These are phyloP conservation scores for Eilema sororculum DNA, from an alignment of 2,888 invertebrate genomes.

Conservation along the genomic window DNA sequence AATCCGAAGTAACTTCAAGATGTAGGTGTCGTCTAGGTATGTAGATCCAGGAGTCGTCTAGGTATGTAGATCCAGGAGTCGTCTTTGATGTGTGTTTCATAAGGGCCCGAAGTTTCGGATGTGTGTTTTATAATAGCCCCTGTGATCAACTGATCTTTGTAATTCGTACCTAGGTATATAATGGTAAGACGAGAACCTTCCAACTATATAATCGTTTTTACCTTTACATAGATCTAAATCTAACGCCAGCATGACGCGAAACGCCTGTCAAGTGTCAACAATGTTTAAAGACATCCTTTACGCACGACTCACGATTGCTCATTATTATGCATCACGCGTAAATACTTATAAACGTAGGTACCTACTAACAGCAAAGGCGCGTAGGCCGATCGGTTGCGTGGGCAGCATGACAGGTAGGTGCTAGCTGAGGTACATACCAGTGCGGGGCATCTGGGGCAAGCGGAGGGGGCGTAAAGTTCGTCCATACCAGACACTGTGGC, in stretches of 20 bases:
- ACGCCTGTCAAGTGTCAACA: slow-evolving; percentile 35
- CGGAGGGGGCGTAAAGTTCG: slow-evolving; percentile 37
- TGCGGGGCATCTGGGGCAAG: slow-evolving; percentile 24
- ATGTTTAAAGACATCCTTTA: slow-evolving; percentile 48
- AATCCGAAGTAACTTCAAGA: too few relatives aligned
- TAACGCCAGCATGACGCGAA: slow-evolving; percentile 20
- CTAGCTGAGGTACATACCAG: slow-evolving; percentile 20
- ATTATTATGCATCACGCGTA: slow-evolving; percentile 71
- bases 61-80: too few relatives aligned
- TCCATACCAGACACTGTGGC: slow-evolving; percentile 75
- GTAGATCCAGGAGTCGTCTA: too few relatives aligned
- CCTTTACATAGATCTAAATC: slow-evolving; percentile 11
- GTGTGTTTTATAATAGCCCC: neutral
- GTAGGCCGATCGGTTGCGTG: slow-evolving; percentile 73
- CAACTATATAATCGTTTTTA: neutral
- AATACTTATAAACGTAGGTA: slow-evolving; percentile 64
- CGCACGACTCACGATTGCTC: slow-evolving; percentile 58
- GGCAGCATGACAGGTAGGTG: slow-evolving; percentile 62
- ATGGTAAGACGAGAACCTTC: neutral
- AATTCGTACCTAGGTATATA: too few relatives aligned
- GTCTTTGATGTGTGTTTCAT: too few relatives aligned
- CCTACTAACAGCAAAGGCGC: slow-evolving; percentile 61
- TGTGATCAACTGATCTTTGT: neutral
- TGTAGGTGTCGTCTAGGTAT: too few relatives aligned
- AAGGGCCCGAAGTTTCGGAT: neutral